Evolutionary conservation across 2,888 invertebrate species (phyloP).

Genomic region (Macropis europaea): DNA sequence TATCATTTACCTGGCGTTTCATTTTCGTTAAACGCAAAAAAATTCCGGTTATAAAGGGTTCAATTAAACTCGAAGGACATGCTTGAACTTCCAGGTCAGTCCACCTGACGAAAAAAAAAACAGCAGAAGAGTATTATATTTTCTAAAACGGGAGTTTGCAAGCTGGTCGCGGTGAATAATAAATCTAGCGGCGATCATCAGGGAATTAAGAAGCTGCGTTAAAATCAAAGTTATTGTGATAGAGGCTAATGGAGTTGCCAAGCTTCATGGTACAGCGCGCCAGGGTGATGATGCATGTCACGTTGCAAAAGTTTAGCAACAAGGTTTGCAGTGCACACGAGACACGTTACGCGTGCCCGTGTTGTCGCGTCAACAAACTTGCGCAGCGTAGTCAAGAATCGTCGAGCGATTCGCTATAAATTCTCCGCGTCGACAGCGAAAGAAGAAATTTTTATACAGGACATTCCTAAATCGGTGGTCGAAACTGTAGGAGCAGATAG

Average conservation of each 20-base stretch:
- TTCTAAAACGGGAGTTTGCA: not conserved
- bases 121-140: no score
- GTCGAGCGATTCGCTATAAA: conserved; percentile 30
- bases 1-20: no score
- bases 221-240: conserved; percentile 44
- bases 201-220: conserved; percentile 20
- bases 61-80: no score
- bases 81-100: no score
- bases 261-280: conserved; percentile 6
- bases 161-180: not conserved
- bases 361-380: conserved; percentile 33
- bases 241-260: conserved; percentile 38
- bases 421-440: conserved; percentile 19
- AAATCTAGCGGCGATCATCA: not conserved
- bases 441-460: conserved; percentile 6
- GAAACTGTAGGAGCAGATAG: no score
- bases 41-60: no score
- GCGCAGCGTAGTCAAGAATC: conserved; percentile 23
- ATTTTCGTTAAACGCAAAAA: no score
- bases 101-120: no score
- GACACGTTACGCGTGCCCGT: conserved; percentile 13
- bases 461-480: no score
- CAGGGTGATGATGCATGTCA: conserved; percentile 42
- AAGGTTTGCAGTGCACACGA: conserved; percentile 48
- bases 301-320: conserved; percentile 45